Conservation (phyloP, 2,113 vertebrate species). For the Rafetus swinhoei region DNA sequence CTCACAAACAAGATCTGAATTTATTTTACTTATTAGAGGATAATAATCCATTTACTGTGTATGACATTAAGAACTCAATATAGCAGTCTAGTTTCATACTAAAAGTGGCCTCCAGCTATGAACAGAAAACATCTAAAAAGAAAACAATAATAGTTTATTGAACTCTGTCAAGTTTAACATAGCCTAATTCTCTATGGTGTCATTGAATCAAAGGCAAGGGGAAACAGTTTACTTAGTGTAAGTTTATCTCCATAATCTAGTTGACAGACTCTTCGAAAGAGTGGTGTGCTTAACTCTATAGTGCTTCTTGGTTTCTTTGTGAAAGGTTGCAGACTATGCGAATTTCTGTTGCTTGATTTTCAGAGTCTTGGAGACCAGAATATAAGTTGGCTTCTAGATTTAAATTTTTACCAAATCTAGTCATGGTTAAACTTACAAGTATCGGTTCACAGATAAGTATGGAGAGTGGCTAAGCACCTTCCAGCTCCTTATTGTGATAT, state of each 20-base stretch:
- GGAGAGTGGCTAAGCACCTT: not conserved
- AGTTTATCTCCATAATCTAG: not conserved
- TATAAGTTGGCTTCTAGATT: not conserved
- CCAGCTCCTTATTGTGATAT: accelerated
- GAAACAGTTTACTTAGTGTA: not conserved
- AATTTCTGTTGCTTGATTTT: accelerated
- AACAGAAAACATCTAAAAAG: not conserved
- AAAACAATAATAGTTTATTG: not conserved
- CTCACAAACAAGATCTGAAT: accelerated
- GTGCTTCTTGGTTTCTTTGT: not conserved
- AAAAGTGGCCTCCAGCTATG: not conserved
- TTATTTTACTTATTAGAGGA: not conserved
- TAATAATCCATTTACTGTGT: accelerated
- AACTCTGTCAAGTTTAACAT: not conserved
- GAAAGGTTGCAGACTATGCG: accelerated
- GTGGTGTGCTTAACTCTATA: accelerated
- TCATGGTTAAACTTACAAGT: not conserved
- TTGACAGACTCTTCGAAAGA: accelerated
- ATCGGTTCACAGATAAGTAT: not conserved
- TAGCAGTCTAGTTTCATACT: not conserved
- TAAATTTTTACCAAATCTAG: not conserved
- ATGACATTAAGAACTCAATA: not conserved
- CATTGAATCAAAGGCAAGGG: not conserved
- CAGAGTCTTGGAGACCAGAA: not conserved
- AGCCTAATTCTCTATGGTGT: accelerated